These are phyloP conservation scores for Hirtodrosophila confusa DNA, from an alignment of 2,888 invertebrate genomes.

Conservation along the genomic window DNA sequence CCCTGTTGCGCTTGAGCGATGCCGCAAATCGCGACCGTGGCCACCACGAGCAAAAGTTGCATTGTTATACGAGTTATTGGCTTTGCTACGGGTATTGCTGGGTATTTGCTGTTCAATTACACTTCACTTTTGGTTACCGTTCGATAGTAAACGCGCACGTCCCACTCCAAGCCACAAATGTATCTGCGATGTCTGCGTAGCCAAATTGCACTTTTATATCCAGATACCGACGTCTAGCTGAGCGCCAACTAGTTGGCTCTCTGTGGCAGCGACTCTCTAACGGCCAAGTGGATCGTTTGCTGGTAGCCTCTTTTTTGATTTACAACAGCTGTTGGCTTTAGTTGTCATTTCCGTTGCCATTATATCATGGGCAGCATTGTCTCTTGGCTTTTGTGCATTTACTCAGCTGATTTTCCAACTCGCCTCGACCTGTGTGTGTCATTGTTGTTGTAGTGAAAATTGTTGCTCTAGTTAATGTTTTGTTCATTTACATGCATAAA, in stretches of 20 bases:
- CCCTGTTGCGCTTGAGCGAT: slow-evolving; percentile 81
- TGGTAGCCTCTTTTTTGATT: slow-evolving; percentile 70
- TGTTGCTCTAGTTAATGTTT: slow-evolving; percentile 48
- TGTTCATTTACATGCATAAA: slow-evolving; percentile 35
- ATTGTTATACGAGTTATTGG: slow-evolving; percentile 52
- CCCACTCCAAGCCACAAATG: slow-evolving; percentile 70
- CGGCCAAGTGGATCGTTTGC: slow-evolving; percentile 30
- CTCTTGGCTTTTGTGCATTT: slow-evolving; percentile 4
- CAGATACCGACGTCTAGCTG: slow-evolving; percentile 34
- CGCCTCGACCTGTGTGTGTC: slow-evolving; percentile 47
- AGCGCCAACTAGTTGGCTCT: slow-evolving; percentile 25
- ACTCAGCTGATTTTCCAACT: slow-evolving; percentile 45
- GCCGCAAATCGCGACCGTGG: slow-evolving; percentile 74
- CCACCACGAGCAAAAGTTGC: slow-evolving; percentile 75
- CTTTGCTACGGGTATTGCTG: slow-evolving; percentile 18
- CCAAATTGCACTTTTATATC: slow-evolving; percentile 80
- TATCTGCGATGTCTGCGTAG: slow-evolving; percentile 71
- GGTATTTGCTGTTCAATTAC: slow-evolving; percentile 36
- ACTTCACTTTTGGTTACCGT: slow-evolving; percentile 41
- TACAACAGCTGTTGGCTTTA: slow-evolving; percentile 63
- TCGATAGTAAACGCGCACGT: slow-evolving; percentile 45
- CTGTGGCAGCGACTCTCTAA: slow-evolving; percentile 36
- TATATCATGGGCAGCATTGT: slow-evolving; percentile 72
- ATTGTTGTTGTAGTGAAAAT: slow-evolving; percentile 45
- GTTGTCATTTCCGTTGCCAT: slow-evolving; percentile 72